Percentiles rank a stretch among this genome's conserved stretches.
These are phyloP conservation scores for Pelodiscus sinensis DNA, from an alignment of 2,113 vertebrate species.

Conservation along the genomic window DNA sequence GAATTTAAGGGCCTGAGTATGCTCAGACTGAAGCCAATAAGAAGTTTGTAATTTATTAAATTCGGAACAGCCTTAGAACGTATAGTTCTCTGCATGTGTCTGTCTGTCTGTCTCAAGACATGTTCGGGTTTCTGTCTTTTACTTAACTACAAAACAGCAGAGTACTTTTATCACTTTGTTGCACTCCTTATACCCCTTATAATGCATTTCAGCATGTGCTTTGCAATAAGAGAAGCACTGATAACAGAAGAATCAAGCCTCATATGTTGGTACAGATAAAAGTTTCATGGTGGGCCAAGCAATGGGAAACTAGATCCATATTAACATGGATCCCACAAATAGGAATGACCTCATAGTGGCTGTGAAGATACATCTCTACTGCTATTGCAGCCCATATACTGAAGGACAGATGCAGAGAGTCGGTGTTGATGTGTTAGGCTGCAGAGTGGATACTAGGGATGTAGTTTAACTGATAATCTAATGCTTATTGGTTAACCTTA, in stretches of 20 bases:
- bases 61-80: not conserved
- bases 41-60: not conserved
- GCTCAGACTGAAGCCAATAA: not conserved
- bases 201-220: slow-evolving; percentile 18
- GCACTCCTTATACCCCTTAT: not conserved
- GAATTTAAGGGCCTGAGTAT: not conserved
- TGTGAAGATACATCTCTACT: not conserved
- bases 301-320: not conserved
- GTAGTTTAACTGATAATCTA: no score
- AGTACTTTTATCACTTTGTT: not conserved
- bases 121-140: not conserved
- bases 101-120: not conserved
- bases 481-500: no score
- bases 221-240: not conserved
- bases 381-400: not conserved
- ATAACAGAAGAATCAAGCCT: not conserved
- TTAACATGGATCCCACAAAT: not conserved
- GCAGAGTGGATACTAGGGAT: not conserved
- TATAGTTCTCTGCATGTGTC: fast-evolving
- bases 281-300: not conserved
- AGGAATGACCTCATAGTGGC: not conserved
- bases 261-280: not conserved
- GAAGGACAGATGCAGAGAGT: not conserved
- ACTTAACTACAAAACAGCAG: not conserved
- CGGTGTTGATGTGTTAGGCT: not conserved